Evolutionary conservation across 2,113 vertebrate species (phyloP).

Genomic region (Labeo rohita): DNA sequence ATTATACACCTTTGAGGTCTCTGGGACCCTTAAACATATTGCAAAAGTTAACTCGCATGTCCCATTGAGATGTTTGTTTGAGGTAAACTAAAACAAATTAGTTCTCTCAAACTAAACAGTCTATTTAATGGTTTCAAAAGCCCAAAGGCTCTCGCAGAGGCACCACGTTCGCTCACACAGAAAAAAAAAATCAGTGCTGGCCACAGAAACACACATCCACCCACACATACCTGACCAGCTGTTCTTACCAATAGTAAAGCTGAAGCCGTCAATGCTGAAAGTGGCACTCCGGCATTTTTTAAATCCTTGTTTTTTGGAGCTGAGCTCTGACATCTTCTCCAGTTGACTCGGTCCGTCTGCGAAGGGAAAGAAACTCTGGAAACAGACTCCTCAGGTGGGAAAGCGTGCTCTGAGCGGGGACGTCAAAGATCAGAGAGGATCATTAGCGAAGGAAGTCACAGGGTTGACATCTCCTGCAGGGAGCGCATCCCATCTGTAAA

Average conservation of each 20-base stretch:
- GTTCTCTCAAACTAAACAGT: background rate
- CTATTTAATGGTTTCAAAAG: background rate
- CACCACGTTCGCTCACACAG: background rate
- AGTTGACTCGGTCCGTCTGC: conserved; percentile 2
- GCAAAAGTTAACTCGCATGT: background rate
- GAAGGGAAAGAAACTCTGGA: background rate
- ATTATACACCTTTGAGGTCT: background rate
- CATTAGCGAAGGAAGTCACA: conserved; percentile 34
- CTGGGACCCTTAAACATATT: background rate
- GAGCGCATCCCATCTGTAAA: conserved; percentile 3
- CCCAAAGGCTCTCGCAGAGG: background rate
- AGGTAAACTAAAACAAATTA: background rate
- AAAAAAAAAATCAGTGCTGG: conserved; percentile 45
- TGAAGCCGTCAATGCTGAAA: conserved; percentile 93
- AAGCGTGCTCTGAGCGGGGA: conserved; percentile 1
- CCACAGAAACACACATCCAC: conserved; percentile 20
- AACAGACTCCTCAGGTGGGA: conserved; percentile 27
- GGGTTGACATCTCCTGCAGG: conserved; percentile 6
- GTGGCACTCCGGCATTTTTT: conserved; percentile 91
- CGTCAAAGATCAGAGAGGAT: conserved; percentile 21
- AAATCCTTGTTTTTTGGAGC: conserved; percentile 85
- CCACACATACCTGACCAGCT: conserved; percentile 34
- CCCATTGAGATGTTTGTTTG: background rate
- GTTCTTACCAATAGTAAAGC: conserved; percentile 94
- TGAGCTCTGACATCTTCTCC: conserved; percentile 81